phyloP scores from a whole-genome alignment of 1,140 invertebrate genomes.

The Drosophila eugracilis region DNA sequence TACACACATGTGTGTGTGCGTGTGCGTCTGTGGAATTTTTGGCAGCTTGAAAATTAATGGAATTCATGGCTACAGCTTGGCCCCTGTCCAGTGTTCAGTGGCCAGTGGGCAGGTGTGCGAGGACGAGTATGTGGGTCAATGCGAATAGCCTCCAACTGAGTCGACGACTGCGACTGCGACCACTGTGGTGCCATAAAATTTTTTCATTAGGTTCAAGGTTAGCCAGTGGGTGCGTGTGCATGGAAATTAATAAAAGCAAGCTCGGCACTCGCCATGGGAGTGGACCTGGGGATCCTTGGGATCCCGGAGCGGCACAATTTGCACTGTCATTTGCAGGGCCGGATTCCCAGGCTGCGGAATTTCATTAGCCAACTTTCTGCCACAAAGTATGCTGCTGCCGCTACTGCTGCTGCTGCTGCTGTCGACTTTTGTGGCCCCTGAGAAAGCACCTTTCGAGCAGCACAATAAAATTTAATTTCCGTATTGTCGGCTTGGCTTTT shows the following conservation, averaged over 20 bases:
- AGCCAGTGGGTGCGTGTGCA: constrained; percentile 42
- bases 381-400: constrained; percentile 54
- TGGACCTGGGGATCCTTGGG: not conserved
- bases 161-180: constrained; percentile 3
- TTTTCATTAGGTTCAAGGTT: constrained; percentile 82
- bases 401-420: too few relatives aligned
- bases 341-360: constrained; percentile 54
- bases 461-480: constrained; percentile 62
- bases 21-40: constrained; percentile 65
- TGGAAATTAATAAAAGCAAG: constrained; percentile 69
- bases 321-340: constrained; percentile 63
- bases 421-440: constrained; percentile 22
- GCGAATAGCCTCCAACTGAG: constrained; percentile 2
- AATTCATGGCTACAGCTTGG: constrained; percentile 78
- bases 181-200: constrained; percentile 72
- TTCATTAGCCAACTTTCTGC: constrained; percentile 68
- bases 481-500: constrained; percentile 40
- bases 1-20: constrained; percentile 42
- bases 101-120: too few relatives aligned
- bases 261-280: not conserved
- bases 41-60: constrained; percentile 82
- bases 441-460: constrained; percentile 36
- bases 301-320: constrained; percentile 40
- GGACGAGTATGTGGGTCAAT: constrained; percentile 66
- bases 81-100: constrained; percentile 66